Evolutionary conservation across 2,797 vertebrate species (phyloP), one percentile per base, ranked within the genome.

Genomic region (Sus cebifrons): DNA sequence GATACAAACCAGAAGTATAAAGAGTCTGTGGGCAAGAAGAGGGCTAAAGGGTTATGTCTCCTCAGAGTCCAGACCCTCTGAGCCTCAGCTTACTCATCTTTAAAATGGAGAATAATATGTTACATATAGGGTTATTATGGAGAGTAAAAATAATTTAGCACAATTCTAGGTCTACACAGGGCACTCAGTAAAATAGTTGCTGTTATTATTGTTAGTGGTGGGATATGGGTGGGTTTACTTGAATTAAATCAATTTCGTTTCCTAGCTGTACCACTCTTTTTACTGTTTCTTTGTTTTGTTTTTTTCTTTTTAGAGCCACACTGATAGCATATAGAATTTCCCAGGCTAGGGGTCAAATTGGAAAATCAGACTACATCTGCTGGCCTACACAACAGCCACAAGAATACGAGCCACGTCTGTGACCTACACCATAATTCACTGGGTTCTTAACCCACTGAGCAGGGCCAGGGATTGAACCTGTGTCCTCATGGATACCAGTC

Each of bases 221-320:
- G 91, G n/a, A n/a, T 89, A 84, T 95, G 49, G 32, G 49, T 88
- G 44, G 15, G 16, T 79, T 96, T 67, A 84, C 23, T 84, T 89
- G 16, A 29, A 27, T 89, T 90, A n/a, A 44, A 81, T 82, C 79
- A 71, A 20, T 32, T 91, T 16, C 40, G 5, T 60, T 65, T 54
- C 73, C 56, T 54, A 75, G 29, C 20, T 92, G 15, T 67, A 23
- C 1, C n/a, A 27, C 32, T 74, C 15, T 79, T 52, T 89, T 29
- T n/a, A 32, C 40, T 88, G 7, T 83, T 49, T 49, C 9, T 49
- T 49, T 49, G 36, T 36, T 49, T 49, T 32, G 32, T 32, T 32
- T 10, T 49, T 10, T 49, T 49, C 44, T 49, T 49, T 49, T 49
- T 49, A 49, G 44, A 10, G 44, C 44, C 44, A 49, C 44, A 49